A percentile compares a stretch with the other conserved stretches of the same genome.
Evolutionary conservation across 2,113 vertebrate species (phyloP).

Genomic region (Psittacula cyanocephala): DNA sequence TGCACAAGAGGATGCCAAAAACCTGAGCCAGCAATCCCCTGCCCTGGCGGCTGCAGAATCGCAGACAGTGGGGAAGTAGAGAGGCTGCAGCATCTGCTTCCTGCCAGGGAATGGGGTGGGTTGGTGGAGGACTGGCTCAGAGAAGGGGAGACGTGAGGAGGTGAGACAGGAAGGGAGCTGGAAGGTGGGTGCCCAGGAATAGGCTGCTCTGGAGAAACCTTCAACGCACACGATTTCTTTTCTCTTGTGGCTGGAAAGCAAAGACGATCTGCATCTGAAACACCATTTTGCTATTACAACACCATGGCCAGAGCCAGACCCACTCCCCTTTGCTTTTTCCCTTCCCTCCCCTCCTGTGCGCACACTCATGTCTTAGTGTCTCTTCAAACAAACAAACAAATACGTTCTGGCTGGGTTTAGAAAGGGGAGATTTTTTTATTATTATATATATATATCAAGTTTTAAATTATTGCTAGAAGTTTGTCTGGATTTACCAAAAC

Average conservation of each 20-base stretch:
- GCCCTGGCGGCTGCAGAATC: slow-evolving; percentile 66
- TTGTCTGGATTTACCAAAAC: slow-evolving; percentile 81
- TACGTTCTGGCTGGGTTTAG: slow-evolving; percentile 61
- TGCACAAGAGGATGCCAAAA: slow-evolving; percentile 86
- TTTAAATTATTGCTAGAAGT: slow-evolving; percentile 85
- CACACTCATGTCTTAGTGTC: slow-evolving; percentile 69
- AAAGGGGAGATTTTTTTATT: slow-evolving; percentile 73
- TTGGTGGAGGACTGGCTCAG: background rate
- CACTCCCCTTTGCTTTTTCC: background rate
- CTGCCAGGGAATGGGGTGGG: slow-evolving; percentile 16
- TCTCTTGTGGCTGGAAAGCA: slow-evolving; percentile 65
- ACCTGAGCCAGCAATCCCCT: slow-evolving; percentile 74
- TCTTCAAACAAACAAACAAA: slow-evolving; percentile 4
- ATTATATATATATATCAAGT: slow-evolving; percentile 83
- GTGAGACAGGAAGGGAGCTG: slow-evolving; percentile 50
- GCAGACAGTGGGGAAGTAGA: slow-evolving; percentile 78
- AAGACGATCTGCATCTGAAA: slow-evolving; percentile 59
- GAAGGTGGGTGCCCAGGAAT: slow-evolving; percentile 51
- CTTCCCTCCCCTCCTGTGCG: slow-evolving; percentile 30
- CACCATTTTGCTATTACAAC: slow-evolving; percentile 55
- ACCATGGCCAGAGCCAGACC: slow-evolving; percentile 62
- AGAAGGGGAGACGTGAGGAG: slow-evolving; percentile 13
- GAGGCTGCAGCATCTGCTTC: slow-evolving; percentile 17
- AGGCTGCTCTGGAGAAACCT: slow-evolving; percentile 57
- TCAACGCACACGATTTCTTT: slow-evolving; percentile 54